Evolutionary conservation across 1,140 invertebrate genomes (phyloP), one percentile per base, ranked within the genome.

Genomic region (Ceratina australensis): DNA sequence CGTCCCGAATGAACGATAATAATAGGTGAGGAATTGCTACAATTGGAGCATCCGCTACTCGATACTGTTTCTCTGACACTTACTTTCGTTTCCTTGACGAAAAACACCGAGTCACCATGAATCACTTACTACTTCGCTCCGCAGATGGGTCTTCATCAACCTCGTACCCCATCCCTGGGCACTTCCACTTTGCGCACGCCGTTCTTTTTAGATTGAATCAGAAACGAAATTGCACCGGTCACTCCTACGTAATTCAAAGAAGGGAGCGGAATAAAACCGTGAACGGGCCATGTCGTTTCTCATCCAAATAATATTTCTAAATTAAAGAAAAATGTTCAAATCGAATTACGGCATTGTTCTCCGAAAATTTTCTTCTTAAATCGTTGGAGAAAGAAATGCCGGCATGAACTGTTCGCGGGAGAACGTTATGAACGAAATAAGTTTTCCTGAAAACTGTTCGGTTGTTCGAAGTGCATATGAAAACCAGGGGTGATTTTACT

Each of bases 41-140:
- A 69, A 69, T 69, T 69, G 67, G 22, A 56, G 20, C 67, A 33
- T 69, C 67, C 67, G 52, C 28, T 42, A 2, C 26, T 69, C 28
- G 52, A 56, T 69, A 20, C 28, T n/a, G 24, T 69, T 69, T 42
- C 33, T 57, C 67, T 42, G 22, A 33, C 69, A 52, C 71, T 72
- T 72, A 63, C 24, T 12, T 52, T 72, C n/a, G 71, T 63, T 33
- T 52, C 57, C 59, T 63, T 28, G 15, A 56, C 52, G 71, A 42
- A 52, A 28, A 42, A 57, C 68, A 59, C 33, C 28, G 54, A 24
- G 20, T 57, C 52, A 50, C 24, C 72, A 22, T 52, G 73, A 49
- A 59, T 54, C 73, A 75, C 52, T 66, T 57, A 49, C 65, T 68
- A 42, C 33, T 42, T 10, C 33, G 33, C n/a, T 12, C 4, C 22